Base-by-base conservation (phyloP, 2,888 invertebrate species). In the Nezara viridula region DNA sequence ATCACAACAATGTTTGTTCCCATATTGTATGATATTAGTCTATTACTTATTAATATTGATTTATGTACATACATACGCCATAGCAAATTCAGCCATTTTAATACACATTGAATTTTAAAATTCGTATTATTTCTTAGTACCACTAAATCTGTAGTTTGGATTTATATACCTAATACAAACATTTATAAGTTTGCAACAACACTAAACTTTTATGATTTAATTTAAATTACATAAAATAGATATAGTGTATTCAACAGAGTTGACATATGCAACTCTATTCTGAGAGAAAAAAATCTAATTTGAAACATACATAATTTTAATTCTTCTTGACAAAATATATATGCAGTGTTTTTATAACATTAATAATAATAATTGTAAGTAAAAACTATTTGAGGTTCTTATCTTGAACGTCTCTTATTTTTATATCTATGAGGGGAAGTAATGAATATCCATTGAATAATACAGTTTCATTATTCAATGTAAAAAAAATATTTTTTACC, bases 1-100 rank as follows among this genome's bases (percentile, higher is more conserved):
- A 81, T 81, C 81, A 81, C 81, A 81, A 81, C 81, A 81, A 44
- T 81, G n/a, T 81, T 81, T 81, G 81, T 44, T 81, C 44, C 44
- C 44, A 81, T n/a, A 81, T 81, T n/a, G 40, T 81, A 81, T 81
- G 40, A 81, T 44, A 81, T 1, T 44, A 81, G 66, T 66, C 32
- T 32, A 66, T 6, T 66, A 32, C 27, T 66, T 66, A 66, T 66
- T 16, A 5, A 32, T 32, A 66, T 32, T 6, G 32, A 66, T 66
- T 66, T 32, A 32, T 66, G 32, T 66, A 66, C 32, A 32, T 32
- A 16, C 66, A 66, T 66, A 32, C 32, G 32, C 66, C 66, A 27
- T 6, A 1, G n/a, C 4, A 24, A 60, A 60, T 66, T 66, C 32
- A 37, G 19, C 27, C 60, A 60, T 27, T 27, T 27, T 60, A 6